Conservation (phyloP, 92 coral and sea anemone species). For the Blastomussa wellsi region DNA sequence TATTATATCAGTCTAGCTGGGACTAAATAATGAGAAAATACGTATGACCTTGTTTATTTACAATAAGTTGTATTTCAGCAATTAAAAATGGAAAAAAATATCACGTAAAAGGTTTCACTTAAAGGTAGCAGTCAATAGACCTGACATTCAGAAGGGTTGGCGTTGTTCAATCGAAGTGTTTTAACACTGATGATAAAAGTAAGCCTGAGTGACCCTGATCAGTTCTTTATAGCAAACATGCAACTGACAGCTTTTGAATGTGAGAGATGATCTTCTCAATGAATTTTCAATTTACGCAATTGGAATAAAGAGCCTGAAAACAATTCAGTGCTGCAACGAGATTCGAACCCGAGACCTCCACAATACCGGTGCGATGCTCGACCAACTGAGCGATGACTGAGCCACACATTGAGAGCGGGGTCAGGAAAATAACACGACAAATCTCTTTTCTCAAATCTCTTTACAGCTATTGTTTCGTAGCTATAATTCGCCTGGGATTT, state of each 20-base stretch:
- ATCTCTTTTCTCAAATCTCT: no score
- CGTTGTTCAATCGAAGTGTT: not conserved
- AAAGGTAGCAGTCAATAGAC: not conserved
- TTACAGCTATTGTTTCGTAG: not conserved
- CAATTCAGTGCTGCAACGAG: no score
- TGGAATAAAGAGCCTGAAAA: no score
- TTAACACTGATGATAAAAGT: not conserved
- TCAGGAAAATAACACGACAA: no score
- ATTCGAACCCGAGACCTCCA: no score
- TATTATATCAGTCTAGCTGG: not conserved
- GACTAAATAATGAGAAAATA: not conserved
- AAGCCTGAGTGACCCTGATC: not conserved
- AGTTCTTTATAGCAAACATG: not conserved
- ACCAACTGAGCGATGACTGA: no score
- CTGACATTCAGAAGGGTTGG: not conserved
- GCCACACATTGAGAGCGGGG: no score
- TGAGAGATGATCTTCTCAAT: no score
- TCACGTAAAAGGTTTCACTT: not conserved
- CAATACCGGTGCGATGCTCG: no score
- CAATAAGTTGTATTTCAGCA: not conserved
- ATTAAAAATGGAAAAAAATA: not conserved
- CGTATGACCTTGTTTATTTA: not conserved
- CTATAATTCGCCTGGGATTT: not conserved
- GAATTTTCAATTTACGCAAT: no score
- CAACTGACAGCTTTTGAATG: not conserved